Conservation (phyloP, 2,797 vertebrate species). For the Nyctibius grandis region DNA sequence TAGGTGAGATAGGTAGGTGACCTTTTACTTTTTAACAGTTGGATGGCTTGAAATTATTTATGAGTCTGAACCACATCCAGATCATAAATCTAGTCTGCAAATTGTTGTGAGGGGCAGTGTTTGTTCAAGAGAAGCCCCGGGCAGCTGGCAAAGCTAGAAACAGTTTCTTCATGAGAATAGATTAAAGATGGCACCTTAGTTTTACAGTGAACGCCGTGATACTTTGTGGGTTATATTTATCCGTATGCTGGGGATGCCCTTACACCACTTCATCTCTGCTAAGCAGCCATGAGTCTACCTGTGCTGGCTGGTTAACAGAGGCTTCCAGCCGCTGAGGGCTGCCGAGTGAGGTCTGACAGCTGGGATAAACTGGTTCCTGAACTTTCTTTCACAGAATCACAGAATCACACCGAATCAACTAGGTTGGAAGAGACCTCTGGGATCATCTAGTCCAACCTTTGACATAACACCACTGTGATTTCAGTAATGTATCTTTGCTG, state of each 20-base stretch:
- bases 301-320: not conserved
- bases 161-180: not conserved
- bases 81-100: not conserved
- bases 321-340: not conserved
- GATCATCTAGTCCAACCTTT: too few relatives aligned
- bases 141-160: not conserved
- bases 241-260: accelerated
- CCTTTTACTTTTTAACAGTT: not conserved
- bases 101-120: not conserved
- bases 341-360: not conserved
- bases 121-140: not conserved
- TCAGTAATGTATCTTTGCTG: not conserved
- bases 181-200: not conserved
- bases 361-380: not conserved
- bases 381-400: too few relatives aligned
- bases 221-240: not conserved
- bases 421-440: too few relatives aligned
- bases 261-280: accelerated
- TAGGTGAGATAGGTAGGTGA: not conserved
- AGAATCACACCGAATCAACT: too few relatives aligned
- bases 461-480: too few relatives aligned
- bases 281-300: not conserved
- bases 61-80: not conserved
- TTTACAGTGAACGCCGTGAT: not conserved
- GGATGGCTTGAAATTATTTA: not conserved